Conservation (phyloP, 1,140 invertebrate species). For the Lineus longissimus region DNA sequence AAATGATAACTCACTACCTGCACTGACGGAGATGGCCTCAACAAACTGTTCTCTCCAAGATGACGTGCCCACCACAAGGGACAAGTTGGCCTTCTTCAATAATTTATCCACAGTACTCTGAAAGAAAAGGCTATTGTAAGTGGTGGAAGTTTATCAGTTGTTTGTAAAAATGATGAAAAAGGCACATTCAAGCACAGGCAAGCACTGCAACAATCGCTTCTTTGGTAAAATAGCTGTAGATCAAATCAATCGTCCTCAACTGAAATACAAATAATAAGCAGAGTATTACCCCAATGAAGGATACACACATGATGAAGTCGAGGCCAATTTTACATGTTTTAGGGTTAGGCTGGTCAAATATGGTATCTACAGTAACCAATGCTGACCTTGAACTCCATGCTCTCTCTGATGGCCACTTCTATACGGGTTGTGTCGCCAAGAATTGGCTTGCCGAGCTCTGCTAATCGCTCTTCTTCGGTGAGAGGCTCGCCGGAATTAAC, state of each 20-base stretch:
- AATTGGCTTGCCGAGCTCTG: constrained; percentile 83
- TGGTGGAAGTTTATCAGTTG: no score
- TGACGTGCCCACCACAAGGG: constrained; percentile 87
- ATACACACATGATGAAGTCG: no score
- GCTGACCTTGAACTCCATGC: constrained; percentile 99
- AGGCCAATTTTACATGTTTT: no score
- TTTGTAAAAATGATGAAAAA: no score
- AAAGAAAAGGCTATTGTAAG: constrained; percentile 28
- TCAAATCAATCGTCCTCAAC: no score
- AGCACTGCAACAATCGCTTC: no score
- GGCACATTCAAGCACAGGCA: no score
- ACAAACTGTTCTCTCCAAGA: constrained; percentile 98
- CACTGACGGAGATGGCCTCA: constrained; percentile 89
- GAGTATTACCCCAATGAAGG: no score
- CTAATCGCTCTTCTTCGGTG: constrained; percentile 73
- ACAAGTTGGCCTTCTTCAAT: constrained; percentile 91
- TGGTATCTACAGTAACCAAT: no score
- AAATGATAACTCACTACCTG: constrained; percentile 60
- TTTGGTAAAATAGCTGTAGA: no score
- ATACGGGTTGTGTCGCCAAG: constrained; percentile 79
- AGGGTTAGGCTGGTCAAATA: no score
- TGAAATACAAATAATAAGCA: no score
- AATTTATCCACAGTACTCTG: constrained; percentile 97
- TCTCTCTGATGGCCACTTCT: constrained; percentile 89
- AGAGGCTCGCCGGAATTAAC: constrained; percentile 24